A percentile compares a stretch with the other conserved stretches of the same genome.
Conservation (phyloP, 1,140 invertebrate species). For the Orussus abietinus region DNA sequence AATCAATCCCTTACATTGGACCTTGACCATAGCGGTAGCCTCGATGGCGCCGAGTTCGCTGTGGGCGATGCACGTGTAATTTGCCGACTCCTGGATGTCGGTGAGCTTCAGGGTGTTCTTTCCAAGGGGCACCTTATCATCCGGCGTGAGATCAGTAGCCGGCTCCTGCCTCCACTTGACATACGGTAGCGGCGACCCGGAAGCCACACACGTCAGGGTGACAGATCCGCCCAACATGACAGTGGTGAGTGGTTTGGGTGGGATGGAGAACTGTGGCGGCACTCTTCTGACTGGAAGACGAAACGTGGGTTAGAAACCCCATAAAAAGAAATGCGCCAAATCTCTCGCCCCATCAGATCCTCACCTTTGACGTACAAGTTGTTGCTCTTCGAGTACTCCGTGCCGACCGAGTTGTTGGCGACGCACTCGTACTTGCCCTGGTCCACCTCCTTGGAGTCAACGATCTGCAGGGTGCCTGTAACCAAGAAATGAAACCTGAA, state of each 20-base stretch:
- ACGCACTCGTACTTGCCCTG: slow-evolving; percentile 93
- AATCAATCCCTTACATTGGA: slow-evolving; percentile 77
- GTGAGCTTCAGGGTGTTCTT: slow-evolving; percentile 81
- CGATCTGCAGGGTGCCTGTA: slow-evolving; percentile 88
- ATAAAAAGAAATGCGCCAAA: too few relatives aligned
- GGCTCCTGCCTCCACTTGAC: slow-evolving; percentile 91
- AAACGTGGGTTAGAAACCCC: too few relatives aligned
- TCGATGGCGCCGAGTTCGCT: slow-evolving; percentile 91
- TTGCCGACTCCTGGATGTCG: slow-evolving; percentile 87
- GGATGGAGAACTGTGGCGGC: slow-evolving; percentile 89
- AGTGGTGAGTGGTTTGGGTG: slow-evolving; percentile 76
- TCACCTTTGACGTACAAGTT: slow-evolving; percentile 93
- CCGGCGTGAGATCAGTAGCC: slow-evolving; percentile 75
- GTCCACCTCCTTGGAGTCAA: slow-evolving; percentile 82
- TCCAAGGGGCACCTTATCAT: slow-evolving; percentile 80
- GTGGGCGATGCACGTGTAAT: slow-evolving; percentile 95
- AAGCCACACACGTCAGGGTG: slow-evolving; percentile 93
- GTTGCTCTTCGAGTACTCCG: slow-evolving; percentile 87
- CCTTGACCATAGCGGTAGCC: slow-evolving; percentile 80
- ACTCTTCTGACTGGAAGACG: slow-evolving; percentile 80
- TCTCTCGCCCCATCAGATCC: slow-evolving; percentile 27
- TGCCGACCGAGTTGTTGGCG: slow-evolving; percentile 85
- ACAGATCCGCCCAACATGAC: slow-evolving; percentile 86
- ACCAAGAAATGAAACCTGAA: slow-evolving; percentile 34
- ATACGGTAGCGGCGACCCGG: slow-evolving; percentile 95